Conservation (phyloP, 2,888 invertebrate species). For the Penaeus monodon region DNA sequence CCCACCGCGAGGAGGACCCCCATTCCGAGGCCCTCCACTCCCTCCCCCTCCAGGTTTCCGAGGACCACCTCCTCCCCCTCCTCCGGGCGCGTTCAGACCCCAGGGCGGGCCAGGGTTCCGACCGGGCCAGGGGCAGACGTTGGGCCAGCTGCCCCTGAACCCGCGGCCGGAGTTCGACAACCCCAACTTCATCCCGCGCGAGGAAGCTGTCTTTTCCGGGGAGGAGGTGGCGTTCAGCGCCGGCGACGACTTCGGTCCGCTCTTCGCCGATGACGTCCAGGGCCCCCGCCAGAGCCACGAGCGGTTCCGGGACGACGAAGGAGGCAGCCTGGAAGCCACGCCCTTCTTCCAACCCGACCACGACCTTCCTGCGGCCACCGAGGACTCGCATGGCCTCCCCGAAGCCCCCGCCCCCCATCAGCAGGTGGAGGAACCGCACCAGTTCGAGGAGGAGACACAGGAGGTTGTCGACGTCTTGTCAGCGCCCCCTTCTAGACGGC, state of each 20-base stretch:
- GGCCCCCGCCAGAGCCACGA: background rate
- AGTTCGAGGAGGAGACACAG: constrained; percentile 31
- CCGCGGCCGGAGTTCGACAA: constrained; percentile 36
- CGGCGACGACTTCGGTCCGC: background rate
- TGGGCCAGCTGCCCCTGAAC: constrained; percentile 33
- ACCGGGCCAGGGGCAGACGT: background rate
- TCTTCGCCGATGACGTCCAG: background rate
- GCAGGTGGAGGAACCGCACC: constrained; percentile 25
- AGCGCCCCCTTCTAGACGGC: constrained; percentile 3
- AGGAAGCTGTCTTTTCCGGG: background rate
- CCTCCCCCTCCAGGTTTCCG: background rate
- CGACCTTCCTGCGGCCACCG: background rate
- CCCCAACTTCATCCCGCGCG: background rate
- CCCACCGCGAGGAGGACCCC: background rate
- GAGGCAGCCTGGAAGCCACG: background rate
- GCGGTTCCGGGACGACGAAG: background rate
- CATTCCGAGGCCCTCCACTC: constrained; percentile 2
- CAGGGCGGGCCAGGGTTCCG: no score
- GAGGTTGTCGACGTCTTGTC: constrained; percentile 32
- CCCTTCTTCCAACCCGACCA: background rate
- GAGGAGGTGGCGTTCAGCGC: background rate
- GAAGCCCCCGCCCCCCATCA: constrained; percentile 1
- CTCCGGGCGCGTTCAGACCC: background rate
- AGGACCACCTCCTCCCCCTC: background rate
- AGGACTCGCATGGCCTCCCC: background rate